A percentile compares a stretch with the other conserved stretches of the same genome.
phyloP scores from a whole-genome alignment of 2,888 invertebrate genomes.

The Drosophila vallismaia region DNA sequence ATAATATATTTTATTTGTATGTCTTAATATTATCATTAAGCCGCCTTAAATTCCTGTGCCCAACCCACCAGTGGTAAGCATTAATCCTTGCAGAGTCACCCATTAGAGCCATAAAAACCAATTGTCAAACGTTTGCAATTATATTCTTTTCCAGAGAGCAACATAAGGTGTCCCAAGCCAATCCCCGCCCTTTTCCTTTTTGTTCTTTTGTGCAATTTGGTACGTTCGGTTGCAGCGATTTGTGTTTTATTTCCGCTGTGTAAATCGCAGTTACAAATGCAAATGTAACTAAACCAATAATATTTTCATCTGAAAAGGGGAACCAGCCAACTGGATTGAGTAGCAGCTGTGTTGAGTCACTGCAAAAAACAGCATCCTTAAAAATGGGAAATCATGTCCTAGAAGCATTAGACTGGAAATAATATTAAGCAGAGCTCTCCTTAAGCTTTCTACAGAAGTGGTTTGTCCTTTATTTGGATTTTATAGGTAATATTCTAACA shows the following conservation, averaged over 20 bases:
- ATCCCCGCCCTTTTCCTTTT: constrained; percentile 1
- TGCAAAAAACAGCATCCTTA: neutral
- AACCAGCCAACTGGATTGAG: constrained; percentile 2
- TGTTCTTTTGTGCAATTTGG: constrained; percentile 30
- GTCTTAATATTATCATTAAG: too few relatives aligned
- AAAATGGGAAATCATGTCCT: too few relatives aligned
- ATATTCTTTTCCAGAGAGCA: constrained; percentile 14
- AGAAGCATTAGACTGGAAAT: too few relatives aligned
- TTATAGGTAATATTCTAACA: too few relatives aligned
- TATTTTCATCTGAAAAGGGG: constrained; percentile 40
- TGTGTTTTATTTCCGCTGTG: constrained; percentile 74
- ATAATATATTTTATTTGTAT: too few relatives aligned
- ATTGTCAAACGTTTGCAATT: constrained; percentile 34
- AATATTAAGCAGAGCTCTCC: too few relatives aligned
- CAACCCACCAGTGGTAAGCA: neutral
- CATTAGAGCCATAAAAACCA: constrained; percentile 29
- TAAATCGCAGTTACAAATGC: constrained; percentile 78
- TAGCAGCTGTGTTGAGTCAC: constrained; percentile 17
- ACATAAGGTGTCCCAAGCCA: constrained; percentile 29
- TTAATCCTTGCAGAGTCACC: constrained; percentile 2
- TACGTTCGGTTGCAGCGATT: constrained; percentile 52
- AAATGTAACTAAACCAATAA: constrained; percentile 80
- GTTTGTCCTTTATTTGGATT: too few relatives aligned
- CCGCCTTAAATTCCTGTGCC: too few relatives aligned
- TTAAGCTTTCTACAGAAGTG: too few relatives aligned